Percentiles rank a stretch among this genome's conserved stretches.
These are phyloP conservation scores for Strix aluco DNA, from an alignment of 2,113 vertebrate species.

Conservation along the genomic window DNA sequence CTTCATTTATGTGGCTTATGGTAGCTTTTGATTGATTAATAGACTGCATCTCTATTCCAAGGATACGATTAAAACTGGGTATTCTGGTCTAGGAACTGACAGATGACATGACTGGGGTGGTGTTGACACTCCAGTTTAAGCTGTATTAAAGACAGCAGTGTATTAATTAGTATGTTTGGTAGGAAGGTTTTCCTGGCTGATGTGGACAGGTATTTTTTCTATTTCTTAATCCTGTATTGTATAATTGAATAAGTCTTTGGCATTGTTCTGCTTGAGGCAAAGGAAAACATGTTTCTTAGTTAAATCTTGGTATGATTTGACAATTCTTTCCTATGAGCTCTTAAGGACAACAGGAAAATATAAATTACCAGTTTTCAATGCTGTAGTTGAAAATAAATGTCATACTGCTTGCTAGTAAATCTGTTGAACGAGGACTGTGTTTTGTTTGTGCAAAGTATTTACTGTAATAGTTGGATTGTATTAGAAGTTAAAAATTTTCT, in stretches of 20 bases:
- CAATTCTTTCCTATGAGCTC: not conserved
- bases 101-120: not conserved
- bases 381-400: not conserved
- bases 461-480: not conserved
- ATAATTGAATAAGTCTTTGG: not conserved
- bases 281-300: constrained; percentile 26
- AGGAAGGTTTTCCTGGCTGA: not conserved
- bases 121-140: not conserved
- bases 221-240: not conserved
- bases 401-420: not conserved
- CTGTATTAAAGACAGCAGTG: not conserved
- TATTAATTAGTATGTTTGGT: not conserved
- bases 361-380: not conserved
- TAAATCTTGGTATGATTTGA: not conserved
- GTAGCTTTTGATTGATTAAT: not conserved
- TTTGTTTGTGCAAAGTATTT: not conserved
- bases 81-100: not conserved
- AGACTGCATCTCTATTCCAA: not conserved
- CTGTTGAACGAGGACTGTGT: not conserved
- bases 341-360: not conserved
- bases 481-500: not conserved
- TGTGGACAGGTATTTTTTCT: not conserved
- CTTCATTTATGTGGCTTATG: not conserved
- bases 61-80: not conserved
- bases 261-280: not conserved